These are phyloP conservation scores for Hyphantria cunea DNA, from an alignment of 1,140 invertebrate genomes.

Conservation along the genomic window DNA sequence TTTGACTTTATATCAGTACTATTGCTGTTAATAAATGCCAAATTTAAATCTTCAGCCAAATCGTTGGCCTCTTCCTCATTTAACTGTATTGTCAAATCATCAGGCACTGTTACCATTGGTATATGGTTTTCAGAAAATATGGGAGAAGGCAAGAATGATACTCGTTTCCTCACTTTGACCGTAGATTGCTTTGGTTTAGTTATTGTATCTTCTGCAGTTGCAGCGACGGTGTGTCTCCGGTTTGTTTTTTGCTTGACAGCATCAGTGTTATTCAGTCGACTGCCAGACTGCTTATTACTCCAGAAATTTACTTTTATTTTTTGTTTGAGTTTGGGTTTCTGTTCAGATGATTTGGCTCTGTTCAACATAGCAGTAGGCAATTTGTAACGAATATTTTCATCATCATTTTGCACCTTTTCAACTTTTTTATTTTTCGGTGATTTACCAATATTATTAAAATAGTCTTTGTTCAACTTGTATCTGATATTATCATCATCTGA, in stretches of 20 bases:
- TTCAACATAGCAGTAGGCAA: constrained; percentile 45
- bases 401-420: constrained; percentile 48
- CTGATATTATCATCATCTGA: constrained; percentile 69
- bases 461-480: constrained; percentile 67
- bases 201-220: constrained; percentile 29
- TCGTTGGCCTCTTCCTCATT: constrained; percentile 74
- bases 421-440: constrained; percentile 38
- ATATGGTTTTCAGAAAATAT: constrained; percentile 70
- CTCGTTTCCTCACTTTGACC: constrained; percentile 65
- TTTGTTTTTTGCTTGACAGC: constrained; percentile 47
- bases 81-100: constrained; percentile 72
- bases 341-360: constrained; percentile 55
- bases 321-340: constrained; percentile 62
- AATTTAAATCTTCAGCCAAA: constrained; percentile 61
- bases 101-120: constrained; percentile 75
- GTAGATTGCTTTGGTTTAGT: constrained; percentile 52
- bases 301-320: constrained; percentile 78
- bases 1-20: constrained; percentile 36
- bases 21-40: constrained; percentile 50
- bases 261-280: constrained; percentile 43
- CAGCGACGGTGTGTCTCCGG: constrained; percentile 56
- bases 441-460: constrained; percentile 49
- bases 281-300: constrained; percentile 63
- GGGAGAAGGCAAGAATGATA: constrained; percentile 70
- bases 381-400: constrained; percentile 67